Evolutionary conservation across 2,113 vertebrate species (phyloP).

Genomic region (Oncorhynchus clarkii): DNA sequence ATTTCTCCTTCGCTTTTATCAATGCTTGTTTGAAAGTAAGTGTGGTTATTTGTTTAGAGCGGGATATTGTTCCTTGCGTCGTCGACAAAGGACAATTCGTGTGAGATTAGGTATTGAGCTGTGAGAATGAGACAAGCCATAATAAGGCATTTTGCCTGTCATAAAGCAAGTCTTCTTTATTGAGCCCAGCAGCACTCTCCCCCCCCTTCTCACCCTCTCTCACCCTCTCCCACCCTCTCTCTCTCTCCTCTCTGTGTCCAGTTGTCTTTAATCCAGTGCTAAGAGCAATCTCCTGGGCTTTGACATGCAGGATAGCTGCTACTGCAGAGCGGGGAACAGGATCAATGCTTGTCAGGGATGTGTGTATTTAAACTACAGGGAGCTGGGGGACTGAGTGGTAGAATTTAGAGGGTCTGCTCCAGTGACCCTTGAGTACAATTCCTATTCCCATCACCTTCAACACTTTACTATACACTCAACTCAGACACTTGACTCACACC

Average conservation of each 20-base stretch:
- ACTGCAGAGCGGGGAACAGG: constrained; percentile 9
- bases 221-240: not conserved
- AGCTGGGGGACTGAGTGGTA: constrained; percentile 36
- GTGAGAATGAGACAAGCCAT: constrained; percentile 56
- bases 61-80: constrained; percentile 17
- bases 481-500: not conserved
- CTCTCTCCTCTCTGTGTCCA: constrained; percentile 23
- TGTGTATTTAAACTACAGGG: constrained; percentile 62
- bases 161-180: constrained; percentile 75
- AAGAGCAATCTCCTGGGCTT: constrained; percentile 67
- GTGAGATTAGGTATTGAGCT: constrained; percentile 74
- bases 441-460: not conserved
- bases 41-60: not conserved
- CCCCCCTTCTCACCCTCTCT: not conserved
- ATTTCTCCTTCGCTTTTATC: not conserved
- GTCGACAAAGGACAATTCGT: constrained; percentile 59
- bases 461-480: not conserved
- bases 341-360: constrained; percentile 67
- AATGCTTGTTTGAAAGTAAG: not conserved
- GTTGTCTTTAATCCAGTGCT: constrained; percentile 64
- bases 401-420: constrained; percentile 56
- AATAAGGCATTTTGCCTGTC: constrained; percentile 64
- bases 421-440: constrained; percentile 40
- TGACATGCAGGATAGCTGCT: constrained; percentile 24
- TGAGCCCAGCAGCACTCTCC: constrained; percentile 32